Evolutionary conservation across 2,113 vertebrate species (phyloP), one percentile per base, ranked within the genome.

Genomic region (Nesogale talazaci): DNA sequence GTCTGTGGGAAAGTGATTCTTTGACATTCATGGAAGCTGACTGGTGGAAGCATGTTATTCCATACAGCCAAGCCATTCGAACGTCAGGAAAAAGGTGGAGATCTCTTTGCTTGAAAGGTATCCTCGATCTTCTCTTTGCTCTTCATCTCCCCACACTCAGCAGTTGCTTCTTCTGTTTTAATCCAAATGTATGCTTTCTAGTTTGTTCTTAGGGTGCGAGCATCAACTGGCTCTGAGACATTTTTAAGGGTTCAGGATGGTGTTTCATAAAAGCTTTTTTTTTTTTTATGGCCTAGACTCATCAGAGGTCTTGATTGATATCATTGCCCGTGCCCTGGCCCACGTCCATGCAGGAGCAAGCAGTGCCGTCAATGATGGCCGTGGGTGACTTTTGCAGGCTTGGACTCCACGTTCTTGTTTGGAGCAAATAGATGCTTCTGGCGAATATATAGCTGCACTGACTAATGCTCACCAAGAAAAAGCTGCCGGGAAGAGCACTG

Each of bases 401-500:
- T 70, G 86, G 22, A 82, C 75, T 77, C 91, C 42, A 38, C 59
- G 59, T 76, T 65, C 61, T 38, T 86, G 74, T 14, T 72, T 56
- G 10, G 40, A 83, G 70, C 84, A 89, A 92, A 95, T 36, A 95
- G 86, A 88, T 65, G 75, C 31, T 81, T 92, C 69, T 4, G 36
- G 81, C 23, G 57, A 85, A 95, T 72, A 91, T 93, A 85, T 69
- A 86, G 12, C 42, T 22, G 22, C 15, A 56, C 91, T 95, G 94
- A 96, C 84, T 85, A 95, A 96, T 22, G 46, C 65, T 84, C 29
- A 91, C 95, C 89, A 83, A 95, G 94, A 95, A 96, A 95, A 96
- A 94, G 85, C 46, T 52, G 46, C 92, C 63, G 91, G 74, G 82
- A 86, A 83, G 85, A 92, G 56, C 89, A 89, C 87, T 88, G n/a